Conservation (phyloP, 2,797 vertebrate genomes). For the Notamacropus eugenii region DNA sequence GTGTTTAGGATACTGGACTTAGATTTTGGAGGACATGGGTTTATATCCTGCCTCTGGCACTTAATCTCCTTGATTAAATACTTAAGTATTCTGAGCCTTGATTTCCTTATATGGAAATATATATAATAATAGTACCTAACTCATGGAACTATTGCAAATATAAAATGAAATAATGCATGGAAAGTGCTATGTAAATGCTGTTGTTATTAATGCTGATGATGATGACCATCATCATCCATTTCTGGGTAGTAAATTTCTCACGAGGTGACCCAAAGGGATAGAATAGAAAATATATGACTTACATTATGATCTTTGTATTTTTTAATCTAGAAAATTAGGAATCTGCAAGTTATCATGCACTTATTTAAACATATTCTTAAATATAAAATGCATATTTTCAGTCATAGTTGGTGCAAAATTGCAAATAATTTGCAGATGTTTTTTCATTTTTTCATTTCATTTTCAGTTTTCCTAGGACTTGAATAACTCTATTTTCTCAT, state of each 20-base stretch:
- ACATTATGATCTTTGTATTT: neutral
- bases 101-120: neutral
- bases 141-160: neutral
- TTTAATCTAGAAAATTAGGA: constrained; percentile 6
- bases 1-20: neutral
- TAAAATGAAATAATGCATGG: neutral
- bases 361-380: neutral
- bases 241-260: neutral
- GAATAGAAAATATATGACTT: neutral
- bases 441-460: no score
- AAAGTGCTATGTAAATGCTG: neutral
- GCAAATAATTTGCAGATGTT: constrained; percentile 30
- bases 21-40: neutral
- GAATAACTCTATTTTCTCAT: neutral
- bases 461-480: neutral
- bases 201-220: neutral
- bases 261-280: neutral
- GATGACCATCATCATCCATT: neutral
- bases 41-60: neutral
- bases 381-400: neutral
- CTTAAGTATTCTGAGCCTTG: neutral
- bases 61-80: neutral
- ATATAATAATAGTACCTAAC: neutral
- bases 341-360: neutral
- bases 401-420: neutral